Percentiles rank a stretch among this genome's conserved stretches.
Evolutionary conservation across 2,797 vertebrate genomes (phyloP).

Genomic region (Borostomias antarcticus): DNA sequence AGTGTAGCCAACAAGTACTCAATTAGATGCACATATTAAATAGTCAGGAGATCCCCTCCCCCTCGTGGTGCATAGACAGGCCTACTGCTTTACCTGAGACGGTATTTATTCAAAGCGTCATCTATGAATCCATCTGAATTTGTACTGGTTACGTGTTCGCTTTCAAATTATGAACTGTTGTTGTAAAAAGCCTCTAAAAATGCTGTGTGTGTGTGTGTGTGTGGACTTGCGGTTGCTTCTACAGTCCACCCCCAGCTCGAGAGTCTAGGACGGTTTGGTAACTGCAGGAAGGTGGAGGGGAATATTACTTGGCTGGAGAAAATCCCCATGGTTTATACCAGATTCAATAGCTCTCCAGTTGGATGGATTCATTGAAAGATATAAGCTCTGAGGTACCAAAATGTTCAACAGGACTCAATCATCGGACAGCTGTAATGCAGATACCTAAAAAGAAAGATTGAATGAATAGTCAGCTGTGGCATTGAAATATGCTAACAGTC

Average conservation of each 20-base stretch:
- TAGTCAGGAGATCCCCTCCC: slow-evolving; percentile 11
- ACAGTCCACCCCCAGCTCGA: too few species aligned
- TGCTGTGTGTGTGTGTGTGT: too few species aligned
- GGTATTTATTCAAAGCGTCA: slow-evolving; percentile 3
- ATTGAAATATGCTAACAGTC: background rate
- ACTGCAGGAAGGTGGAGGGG: slow-evolving; percentile 32
- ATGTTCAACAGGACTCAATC: slow-evolving; percentile 13
- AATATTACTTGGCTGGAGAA: slow-evolving; percentile 30
- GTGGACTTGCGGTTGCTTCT: too few species aligned
- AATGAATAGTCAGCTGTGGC: too few species aligned
- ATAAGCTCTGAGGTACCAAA: slow-evolving; percentile 26
- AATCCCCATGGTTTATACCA: slow-evolving; percentile 29
- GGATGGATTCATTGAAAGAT: slow-evolving; percentile 29
- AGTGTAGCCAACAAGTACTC: slow-evolving; percentile 27
- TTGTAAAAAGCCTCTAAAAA: too few species aligned
- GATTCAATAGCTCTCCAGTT: slow-evolving; percentile 30
- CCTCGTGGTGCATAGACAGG: slow-evolving; percentile 3
- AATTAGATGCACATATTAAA: slow-evolving; percentile 27
- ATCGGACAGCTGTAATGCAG: too few species aligned
- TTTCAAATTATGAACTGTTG: too few species aligned
- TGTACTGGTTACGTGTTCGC: slow-evolving; percentile 72
- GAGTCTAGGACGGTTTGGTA: background rate
- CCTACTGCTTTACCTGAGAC: slow-evolving; percentile 21
- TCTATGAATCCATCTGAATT: slow-evolving; percentile 62
- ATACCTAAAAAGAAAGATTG: too few species aligned